Conservation (phyloP, 2,888 invertebrate species). For the Acleris cristana region DNA sequence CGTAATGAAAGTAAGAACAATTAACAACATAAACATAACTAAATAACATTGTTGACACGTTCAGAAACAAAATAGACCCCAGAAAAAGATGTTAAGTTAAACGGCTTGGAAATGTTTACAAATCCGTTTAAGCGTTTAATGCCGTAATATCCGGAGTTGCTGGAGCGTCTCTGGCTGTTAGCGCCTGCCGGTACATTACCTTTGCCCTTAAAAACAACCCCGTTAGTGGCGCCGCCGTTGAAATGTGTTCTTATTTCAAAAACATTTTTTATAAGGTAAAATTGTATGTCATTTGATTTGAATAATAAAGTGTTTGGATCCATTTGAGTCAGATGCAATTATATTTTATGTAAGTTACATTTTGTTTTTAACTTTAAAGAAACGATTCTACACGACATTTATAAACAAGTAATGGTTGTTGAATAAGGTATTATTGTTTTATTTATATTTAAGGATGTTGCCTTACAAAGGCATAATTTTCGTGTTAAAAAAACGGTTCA, state of each 20-base stretch:
- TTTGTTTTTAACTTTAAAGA: no score
- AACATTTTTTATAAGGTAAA: no score
- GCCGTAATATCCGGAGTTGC: conserved; percentile 51
- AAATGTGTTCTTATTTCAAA: conserved; percentile 4
- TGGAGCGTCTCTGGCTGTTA: conserved; percentile 46
- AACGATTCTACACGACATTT: neutral
- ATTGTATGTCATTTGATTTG: no score
- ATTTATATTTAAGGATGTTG: neutral
- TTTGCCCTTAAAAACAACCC: conserved; percentile 38
- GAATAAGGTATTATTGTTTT: neutral
- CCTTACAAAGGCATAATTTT: neutral
- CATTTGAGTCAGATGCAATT: no score
- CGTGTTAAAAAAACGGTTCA: neutral
- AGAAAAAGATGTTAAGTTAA: conserved; percentile 47
- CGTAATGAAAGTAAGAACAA: no score
- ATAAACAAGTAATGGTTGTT: neutral
- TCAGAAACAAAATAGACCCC: conserved; percentile 33
- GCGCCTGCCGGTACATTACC: conserved; percentile 45
- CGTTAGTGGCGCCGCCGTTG: conserved; percentile 10
- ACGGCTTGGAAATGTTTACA: conserved; percentile 53
- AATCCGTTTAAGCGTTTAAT: conserved; percentile 44
- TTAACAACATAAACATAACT: no score
- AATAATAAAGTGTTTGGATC: no score
- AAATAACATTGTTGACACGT: conserved; percentile 4
- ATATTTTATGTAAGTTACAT: no score